These are phyloP conservation scores for Hanleya hanleyi DNA, from an alignment of 2,888 invertebrate genomes.

Conservation along the genomic window DNA sequence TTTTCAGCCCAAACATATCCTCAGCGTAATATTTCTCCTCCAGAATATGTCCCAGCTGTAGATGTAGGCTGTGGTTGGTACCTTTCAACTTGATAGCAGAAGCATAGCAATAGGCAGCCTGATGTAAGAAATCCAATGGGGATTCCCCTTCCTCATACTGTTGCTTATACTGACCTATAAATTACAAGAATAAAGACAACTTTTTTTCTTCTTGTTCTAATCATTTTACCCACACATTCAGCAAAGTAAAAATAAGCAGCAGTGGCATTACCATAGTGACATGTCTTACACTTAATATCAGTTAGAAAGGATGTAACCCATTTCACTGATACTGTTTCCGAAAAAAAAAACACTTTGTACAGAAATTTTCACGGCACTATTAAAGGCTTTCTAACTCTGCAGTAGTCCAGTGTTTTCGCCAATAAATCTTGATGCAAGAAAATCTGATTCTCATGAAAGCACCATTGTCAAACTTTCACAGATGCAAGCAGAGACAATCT, in stretches of 20 bases:
- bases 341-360: too few relatives aligned
- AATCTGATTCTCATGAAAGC: too few relatives aligned
- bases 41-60: constrained; percentile 63
- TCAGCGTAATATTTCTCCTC: constrained; percentile 70
- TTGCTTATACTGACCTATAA: constrained; percentile 47
- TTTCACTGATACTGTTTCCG: too few relatives aligned
- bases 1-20: constrained; percentile 67
- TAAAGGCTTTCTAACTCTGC: too few relatives aligned
- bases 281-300: too few relatives aligned
- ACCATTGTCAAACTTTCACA: too few relatives aligned
- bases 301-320: too few relatives aligned
- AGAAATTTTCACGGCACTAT: too few relatives aligned
- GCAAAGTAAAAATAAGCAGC: background rate
- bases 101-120: constrained; percentile 63
- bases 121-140: constrained; percentile 63
- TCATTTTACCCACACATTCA: background rate
- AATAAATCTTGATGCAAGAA: too few relatives aligned
- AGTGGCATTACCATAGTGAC: too few relatives aligned
- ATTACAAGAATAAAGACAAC: background rate
- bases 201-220: background rate
- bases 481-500: too few relatives aligned
- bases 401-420: too few relatives aligned
- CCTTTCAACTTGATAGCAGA: constrained; percentile 65
- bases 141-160: constrained; percentile 56
- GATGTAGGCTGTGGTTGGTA: constrained; percentile 65